These are phyloP conservation scores for Hypsibius dujardini DNA, from an alignment of 1,140 invertebrate genomes.

Conservation along the genomic window DNA sequence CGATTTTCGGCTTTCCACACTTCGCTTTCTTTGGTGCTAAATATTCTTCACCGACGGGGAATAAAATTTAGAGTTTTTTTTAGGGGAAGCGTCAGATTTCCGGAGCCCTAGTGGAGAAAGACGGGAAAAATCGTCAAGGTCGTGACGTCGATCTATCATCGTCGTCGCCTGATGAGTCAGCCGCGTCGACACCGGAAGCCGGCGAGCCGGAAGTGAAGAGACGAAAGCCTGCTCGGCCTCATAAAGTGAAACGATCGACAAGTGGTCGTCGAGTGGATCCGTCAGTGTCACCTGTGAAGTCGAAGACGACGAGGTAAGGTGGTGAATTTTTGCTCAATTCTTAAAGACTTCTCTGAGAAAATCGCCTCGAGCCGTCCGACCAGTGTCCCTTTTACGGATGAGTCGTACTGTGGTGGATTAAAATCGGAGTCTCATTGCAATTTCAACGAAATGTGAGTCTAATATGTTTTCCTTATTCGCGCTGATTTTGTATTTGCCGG, in stretches of 20 bases:
- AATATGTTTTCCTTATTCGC: no score
- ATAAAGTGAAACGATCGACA: neutral
- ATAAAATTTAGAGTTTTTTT: neutral
- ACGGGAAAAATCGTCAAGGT: neutral
- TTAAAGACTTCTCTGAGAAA: neutral
- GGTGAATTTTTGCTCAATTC: neutral
- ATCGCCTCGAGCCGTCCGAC: neutral
- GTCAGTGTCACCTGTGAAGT: neutral
- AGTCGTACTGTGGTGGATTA: neutral
- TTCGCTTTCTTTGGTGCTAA: neutral
- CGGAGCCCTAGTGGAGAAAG: neutral
- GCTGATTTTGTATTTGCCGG: no score
- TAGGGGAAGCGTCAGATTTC: neutral
- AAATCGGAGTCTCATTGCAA: neutral
- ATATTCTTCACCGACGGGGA: neutral
- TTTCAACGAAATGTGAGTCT: no score
- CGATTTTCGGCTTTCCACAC: no score
- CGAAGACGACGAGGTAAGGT: neutral
- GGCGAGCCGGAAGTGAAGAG: neutral
- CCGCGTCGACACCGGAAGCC: neutral
- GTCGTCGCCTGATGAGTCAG: neutral
- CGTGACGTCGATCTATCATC: neutral
- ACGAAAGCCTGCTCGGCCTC: conserved; percentile 3
- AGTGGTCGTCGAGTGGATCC: no score
- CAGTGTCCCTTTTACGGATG: no score